These are phyloP conservation scores for Sycophila sp. DNA, from an alignment of 1,140 invertebrate genomes.

Conservation along the genomic window DNA sequence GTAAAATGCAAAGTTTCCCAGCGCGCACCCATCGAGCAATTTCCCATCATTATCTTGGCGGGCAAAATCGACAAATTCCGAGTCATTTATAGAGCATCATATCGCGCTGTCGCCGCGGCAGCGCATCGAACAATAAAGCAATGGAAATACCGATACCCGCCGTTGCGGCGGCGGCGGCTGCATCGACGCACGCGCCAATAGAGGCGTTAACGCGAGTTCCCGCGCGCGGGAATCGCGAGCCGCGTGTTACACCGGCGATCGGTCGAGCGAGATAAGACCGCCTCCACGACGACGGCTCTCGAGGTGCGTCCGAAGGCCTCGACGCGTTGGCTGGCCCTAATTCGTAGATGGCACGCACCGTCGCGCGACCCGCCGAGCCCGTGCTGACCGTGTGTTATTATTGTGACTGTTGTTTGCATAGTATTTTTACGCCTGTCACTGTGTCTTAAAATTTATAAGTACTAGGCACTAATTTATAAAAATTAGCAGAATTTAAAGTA, in stretches of 20 bases:
- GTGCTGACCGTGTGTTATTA: neutral
- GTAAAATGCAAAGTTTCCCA: too few species aligned
- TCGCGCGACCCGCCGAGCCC: neutral
- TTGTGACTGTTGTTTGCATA: too few species aligned
- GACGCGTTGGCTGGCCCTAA: too few species aligned
- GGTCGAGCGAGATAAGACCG: conserved; percentile 20
- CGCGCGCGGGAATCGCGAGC: too few species aligned
- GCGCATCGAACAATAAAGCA: conserved; percentile 16
- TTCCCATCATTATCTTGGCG: neutral
- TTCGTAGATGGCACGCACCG: neutral
- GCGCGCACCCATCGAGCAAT: neutral
- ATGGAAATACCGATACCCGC: neutral
- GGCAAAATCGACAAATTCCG: conserved; percentile 28
- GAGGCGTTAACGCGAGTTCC: conserved; percentile 13
- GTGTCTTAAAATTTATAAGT: too few species aligned
- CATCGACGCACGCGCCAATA: neutral
- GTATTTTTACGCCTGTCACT: too few species aligned
- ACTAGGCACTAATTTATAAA: too few species aligned
- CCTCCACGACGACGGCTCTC: too few species aligned
- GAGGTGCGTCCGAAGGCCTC: neutral
- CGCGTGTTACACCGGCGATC: neutral
- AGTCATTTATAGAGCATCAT: conserved; percentile 21
- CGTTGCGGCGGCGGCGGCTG: neutral
- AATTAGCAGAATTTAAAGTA: too few species aligned
- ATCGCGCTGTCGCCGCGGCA: neutral